Evolutionary conservation across 2,113 vertebrate genomes (phyloP).

Genomic region (Vulpes ferrilata): DNA sequence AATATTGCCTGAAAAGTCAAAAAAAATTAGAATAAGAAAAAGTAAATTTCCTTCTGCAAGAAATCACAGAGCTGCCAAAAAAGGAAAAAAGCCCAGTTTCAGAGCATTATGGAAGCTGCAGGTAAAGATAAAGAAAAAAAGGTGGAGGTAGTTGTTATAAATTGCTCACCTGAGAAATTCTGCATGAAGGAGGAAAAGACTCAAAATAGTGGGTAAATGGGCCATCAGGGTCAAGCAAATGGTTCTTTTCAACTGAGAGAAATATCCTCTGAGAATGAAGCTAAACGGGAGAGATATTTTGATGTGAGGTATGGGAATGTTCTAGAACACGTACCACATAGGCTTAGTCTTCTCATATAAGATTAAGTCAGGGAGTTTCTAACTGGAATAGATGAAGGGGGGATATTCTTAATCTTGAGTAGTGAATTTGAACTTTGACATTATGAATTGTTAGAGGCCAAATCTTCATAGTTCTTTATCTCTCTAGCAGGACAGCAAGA

Average conservation of each 20-base stretch:
- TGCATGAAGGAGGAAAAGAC: neutral
- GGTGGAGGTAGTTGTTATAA: neutral
- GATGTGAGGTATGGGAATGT: neutral
- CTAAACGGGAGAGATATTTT: neutral
- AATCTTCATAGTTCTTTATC: neutral
- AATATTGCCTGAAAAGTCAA: neutral
- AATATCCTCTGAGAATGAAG: slow-evolving; percentile 3
- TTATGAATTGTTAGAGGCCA: neutral
- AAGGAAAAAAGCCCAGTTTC: neutral
- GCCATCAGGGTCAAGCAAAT: neutral
- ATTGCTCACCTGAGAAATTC: slow-evolving; percentile 11
- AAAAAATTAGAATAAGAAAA: neutral
- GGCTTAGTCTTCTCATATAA: neutral
- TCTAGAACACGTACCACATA: neutral
- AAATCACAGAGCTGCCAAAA: neutral
- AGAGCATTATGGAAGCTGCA: neutral
- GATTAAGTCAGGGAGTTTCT: neutral
- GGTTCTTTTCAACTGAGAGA: neutral
- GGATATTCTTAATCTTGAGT: neutral
- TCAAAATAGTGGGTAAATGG: neutral
- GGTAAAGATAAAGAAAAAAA: neutral
- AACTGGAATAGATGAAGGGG: neutral
- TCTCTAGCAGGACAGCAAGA: neutral
- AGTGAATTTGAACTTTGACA: neutral
- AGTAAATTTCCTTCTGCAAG: neutral